These are phyloP conservation scores for Rhabdophis nuchalis DNA, from an alignment of 2,797 vertebrate species.

Conservation along the genomic window DNA sequence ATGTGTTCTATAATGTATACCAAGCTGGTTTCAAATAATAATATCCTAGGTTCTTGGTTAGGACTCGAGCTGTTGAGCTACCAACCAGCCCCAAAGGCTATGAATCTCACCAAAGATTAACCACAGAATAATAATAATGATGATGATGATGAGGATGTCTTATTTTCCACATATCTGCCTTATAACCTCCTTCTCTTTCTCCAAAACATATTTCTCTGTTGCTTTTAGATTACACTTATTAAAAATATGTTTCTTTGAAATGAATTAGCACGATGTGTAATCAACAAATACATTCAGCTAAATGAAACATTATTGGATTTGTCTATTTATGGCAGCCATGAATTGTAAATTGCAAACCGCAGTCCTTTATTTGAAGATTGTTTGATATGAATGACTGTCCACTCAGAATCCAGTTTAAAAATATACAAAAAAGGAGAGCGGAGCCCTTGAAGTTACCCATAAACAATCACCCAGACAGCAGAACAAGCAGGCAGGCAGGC, in stretches of 20 bases:
- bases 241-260: constrained; percentile 3
- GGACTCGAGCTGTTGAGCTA: no score
- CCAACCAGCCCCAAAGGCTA: no score
- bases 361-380: background rate
- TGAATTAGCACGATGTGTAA: background rate
- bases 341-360: background rate
- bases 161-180: background rate
- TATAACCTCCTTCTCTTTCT: background rate
- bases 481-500: background rate
- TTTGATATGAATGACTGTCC: background rate
- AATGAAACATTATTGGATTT: constrained; percentile 18
- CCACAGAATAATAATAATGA: no score
- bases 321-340: background rate
- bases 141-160: no score
- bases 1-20: background rate
- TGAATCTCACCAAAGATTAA: no score
- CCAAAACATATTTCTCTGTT: background rate
- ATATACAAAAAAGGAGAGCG: background rate
- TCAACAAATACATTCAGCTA: constrained; percentile 4
- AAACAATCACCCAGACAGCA: background rate
- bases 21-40: background rate
- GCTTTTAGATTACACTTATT: background rate
- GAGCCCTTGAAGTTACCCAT: background rate
- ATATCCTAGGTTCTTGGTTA: no score
- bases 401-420: background rate